Conservation (phyloP, 2,888 invertebrate genomes). For the Eilema sororculum region DNA sequence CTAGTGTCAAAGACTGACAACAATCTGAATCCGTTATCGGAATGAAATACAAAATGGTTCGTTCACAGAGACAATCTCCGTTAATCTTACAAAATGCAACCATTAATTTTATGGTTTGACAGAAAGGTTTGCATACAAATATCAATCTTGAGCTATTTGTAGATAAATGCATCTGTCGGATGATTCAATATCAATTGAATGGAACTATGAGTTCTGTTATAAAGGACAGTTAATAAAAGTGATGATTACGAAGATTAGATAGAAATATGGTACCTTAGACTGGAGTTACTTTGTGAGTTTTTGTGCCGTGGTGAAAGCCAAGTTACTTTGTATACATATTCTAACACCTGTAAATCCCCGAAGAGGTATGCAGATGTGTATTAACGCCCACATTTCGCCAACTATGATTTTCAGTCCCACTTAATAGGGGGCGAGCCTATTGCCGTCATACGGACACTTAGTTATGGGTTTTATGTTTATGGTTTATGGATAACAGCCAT, state of each 20-base stretch:
- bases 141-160: neutral
- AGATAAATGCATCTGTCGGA: neutral
- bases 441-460: too few relatives aligned
- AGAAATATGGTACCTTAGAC: too few relatives aligned
- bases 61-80: slow-evolving; percentile 10
- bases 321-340: too few relatives aligned
- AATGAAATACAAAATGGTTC: slow-evolving; percentile 6
- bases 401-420: too few relatives aligned
- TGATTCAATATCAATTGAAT: slow-evolving; percentile 10
- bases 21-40: slow-evolving; percentile 3
- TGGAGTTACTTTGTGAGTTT: too few relatives aligned
- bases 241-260: neutral
- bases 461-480: too few relatives aligned
- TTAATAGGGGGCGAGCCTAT: too few relatives aligned
- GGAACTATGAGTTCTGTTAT: neutral
- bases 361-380: too few relatives aligned
- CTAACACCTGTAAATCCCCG: too few relatives aligned
- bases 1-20: neutral
- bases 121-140: slow-evolving; percentile 7
- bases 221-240: neutral
- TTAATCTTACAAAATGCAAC: slow-evolving; percentile 10
- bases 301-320: too few relatives aligned
- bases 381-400: too few relatives aligned
- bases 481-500: too few relatives aligned
- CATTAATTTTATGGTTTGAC: slow-evolving; percentile 19